Percentiles rank a stretch among this genome's conserved stretches.
phyloP scores from a whole-genome alignment of 1,140 invertebrate genomes.

The Coenobita brevimanus region DNA sequence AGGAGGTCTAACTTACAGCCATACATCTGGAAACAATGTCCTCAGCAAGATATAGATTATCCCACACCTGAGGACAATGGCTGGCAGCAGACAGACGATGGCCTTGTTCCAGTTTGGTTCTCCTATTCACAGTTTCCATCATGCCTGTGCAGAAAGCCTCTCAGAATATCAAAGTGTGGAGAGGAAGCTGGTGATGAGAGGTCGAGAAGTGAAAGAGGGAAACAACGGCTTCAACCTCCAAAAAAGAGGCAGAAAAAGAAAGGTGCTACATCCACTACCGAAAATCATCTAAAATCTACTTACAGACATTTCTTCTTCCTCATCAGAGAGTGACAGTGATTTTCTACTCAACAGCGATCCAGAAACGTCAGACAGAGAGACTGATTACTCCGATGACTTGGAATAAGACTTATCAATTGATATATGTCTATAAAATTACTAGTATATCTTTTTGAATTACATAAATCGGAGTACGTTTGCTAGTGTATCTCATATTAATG shows the following conservation, averaged over 20 bases:
- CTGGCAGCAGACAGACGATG: neutral
- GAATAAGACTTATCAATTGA: neutral
- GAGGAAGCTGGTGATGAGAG: constrained; percentile 23
- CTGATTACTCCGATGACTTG: no score
- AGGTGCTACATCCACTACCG: no score
- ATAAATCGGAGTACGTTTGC: no score
- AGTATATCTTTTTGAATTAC: neutral
- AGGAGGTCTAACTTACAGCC: constrained; percentile 15
- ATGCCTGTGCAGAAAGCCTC: no score
- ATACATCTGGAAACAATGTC: constrained; percentile 25
- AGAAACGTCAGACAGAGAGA: no score
- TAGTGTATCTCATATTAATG: no score
- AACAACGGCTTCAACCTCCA: no score
- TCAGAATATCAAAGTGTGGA: no score
- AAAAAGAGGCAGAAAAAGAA: no score
- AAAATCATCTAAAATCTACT: neutral
- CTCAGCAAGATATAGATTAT: no score
- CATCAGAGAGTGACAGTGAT: constrained; percentile 23
- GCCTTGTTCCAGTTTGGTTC: no score
- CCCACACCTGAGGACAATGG: constrained; percentile 15
- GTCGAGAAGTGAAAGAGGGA: neutral
- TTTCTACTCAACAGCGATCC: neutral
- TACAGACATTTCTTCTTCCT: neutral
- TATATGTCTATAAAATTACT: neutral
- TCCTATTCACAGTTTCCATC: no score